A percentile compares a stretch with the other conserved stretches of the same genome.
phyloP scores from a whole-genome alignment of 1,140 invertebrate genomes.

The Cephus cinctus region DNA sequence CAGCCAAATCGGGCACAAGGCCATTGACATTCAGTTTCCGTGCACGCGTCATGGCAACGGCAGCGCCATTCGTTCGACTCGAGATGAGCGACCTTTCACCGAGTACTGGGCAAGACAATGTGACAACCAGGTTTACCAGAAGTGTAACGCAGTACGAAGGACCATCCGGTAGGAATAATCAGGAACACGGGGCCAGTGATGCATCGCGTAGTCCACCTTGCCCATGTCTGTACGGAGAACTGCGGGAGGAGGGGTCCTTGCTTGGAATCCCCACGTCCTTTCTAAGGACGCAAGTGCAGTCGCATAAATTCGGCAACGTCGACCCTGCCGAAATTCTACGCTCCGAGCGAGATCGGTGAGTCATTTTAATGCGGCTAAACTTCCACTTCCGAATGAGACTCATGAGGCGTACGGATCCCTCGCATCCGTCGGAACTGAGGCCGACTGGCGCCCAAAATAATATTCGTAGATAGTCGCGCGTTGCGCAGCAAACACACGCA shows the following conservation, averaged over 20 bases:
- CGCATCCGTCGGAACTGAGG: constrained; percentile 42
- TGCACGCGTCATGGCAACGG: constrained; percentile 20
- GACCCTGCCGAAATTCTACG: too few relatives aligned
- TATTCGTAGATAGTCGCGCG: constrained; percentile 12
- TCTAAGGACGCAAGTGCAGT: background rate
- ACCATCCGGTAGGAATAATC: too few relatives aligned
- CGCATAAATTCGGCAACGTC: background rate
- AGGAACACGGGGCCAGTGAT: too few relatives aligned
- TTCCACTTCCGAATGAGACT: constrained; percentile 41
- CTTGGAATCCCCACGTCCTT: background rate
- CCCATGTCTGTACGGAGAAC: too few relatives aligned
- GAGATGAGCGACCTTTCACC: constrained; percentile 17
- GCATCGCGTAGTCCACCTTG: too few relatives aligned
- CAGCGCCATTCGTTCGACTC: too few relatives aligned
- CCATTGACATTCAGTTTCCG: constrained; percentile 22
- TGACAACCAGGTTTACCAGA: too few relatives aligned
- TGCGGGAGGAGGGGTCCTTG: background rate
- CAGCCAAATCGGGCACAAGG: constrained; percentile 27
- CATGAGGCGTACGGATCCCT: constrained; percentile 12
- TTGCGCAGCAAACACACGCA: background rate
- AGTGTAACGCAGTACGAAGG: too few relatives aligned
- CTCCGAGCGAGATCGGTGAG: background rate
- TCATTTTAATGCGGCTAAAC: constrained; percentile 39
- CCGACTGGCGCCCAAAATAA: constrained; percentile 38
- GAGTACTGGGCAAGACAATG: too few relatives aligned